Conservation (phyloP, 2,797 vertebrate species). For the Melanotaenia trifasciata region DNA sequence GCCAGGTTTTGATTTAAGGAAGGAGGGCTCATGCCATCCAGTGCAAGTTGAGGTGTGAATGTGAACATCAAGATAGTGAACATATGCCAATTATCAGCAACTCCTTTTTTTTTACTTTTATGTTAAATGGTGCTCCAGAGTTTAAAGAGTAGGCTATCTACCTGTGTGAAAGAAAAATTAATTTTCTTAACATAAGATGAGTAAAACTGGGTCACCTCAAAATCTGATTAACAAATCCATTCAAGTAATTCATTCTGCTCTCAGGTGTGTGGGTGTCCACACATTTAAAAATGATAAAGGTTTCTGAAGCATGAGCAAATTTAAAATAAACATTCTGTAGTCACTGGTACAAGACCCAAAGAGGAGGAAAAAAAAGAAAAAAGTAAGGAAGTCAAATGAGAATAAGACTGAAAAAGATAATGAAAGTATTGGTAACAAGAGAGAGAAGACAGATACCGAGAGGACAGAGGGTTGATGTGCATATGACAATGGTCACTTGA, state of each 20-base stretch:
- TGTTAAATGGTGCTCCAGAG: neutral
- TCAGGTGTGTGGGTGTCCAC: neutral
- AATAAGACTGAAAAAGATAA: constrained; percentile 40
- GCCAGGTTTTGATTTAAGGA: neutral
- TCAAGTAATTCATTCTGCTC: neutral
- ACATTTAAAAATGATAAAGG: neutral
- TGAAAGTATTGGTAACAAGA: constrained; percentile 51
- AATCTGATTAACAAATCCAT: constrained; percentile 5
- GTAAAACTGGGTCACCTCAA: constrained; percentile 2
- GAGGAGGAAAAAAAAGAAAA: constrained; percentile 39
- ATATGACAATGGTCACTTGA: constrained; percentile 77
- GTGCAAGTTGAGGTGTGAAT: neutral
- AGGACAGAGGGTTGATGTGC: constrained; percentile 28
- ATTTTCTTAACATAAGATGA: constrained; percentile 7
- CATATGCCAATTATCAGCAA: neutral
- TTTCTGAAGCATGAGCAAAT: constrained; percentile 6
- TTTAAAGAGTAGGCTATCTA: neutral
- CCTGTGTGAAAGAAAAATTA: neutral
- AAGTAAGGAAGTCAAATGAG: constrained; percentile 42
- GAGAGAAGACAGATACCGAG: constrained; percentile 13
- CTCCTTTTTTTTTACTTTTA: constrained; percentile 1
- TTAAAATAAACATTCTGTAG: constrained; percentile 7
- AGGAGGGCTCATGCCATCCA: neutral
- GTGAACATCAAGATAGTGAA: neutral
- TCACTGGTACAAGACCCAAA: constrained; percentile 32